Conservation (phyloP, 2,888 invertebrate genomes). For the Stenoptilia bipunctidactyla region DNA sequence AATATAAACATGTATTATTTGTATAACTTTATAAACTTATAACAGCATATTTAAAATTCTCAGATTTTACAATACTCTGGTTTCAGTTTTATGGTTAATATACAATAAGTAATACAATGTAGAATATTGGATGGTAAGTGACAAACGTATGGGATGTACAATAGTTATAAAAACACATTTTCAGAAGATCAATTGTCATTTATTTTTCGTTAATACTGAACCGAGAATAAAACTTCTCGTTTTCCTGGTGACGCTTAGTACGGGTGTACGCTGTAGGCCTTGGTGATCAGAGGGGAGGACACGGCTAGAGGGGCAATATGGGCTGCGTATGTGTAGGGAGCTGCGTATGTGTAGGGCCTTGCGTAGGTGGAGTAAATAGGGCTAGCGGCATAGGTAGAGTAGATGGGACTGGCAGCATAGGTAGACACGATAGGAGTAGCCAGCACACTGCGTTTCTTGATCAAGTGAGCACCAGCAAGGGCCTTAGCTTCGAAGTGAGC, state of each 20-base stretch:
- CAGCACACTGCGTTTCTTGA: slow-evolving; percentile 40
- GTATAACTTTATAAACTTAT: no score
- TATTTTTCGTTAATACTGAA: slow-evolving; percentile 38
- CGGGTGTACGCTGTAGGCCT: slow-evolving; percentile 43
- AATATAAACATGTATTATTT: no score
- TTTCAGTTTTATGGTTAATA: no score
- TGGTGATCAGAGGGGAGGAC: slow-evolving; percentile 33
- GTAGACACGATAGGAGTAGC: slow-evolving; percentile 30
- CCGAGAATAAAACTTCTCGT: slow-evolving; percentile 30
- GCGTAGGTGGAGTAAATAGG: slow-evolving; percentile 34
- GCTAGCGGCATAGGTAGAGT: slow-evolving; percentile 31
- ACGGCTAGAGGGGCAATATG: slow-evolving; percentile 22
- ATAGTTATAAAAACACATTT: no score
- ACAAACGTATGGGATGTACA: no score
- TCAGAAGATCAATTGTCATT: slow-evolving; percentile 28
- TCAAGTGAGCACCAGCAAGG: slow-evolving; percentile 38
- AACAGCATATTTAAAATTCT: no score
- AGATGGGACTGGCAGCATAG: slow-evolving; percentile 28
- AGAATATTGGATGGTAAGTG: no score
- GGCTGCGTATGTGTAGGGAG: slow-evolving; percentile 11
- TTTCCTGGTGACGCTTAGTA: slow-evolving; percentile 42
- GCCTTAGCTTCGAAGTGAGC: slow-evolving; percentile 52
- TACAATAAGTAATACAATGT: no score
- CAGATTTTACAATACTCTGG: no score
- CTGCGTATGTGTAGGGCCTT: slow-evolving; percentile 19